Evolutionary conservation across 2,113 vertebrate species (phyloP), one percentile per base, ranked within the genome.

Genomic region (Clupea harengus): DNA sequence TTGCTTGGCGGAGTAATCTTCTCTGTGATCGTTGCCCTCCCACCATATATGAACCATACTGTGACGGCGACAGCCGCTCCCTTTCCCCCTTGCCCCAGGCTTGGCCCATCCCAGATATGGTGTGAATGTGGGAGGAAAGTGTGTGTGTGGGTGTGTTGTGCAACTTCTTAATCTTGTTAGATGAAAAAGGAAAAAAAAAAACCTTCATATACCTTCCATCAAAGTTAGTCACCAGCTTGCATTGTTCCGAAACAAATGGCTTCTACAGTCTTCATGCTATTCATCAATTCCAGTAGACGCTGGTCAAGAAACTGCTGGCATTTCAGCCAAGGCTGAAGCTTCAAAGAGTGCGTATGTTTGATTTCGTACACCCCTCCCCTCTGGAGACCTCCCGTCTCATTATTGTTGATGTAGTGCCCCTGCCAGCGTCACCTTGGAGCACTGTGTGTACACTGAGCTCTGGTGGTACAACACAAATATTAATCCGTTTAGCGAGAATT

Each of bases 1-100:
- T 45, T 20, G 8, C 28, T 44, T 25, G 9, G 28, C 1, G 10
- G 15, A 22, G 45, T 75, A 84, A 81, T 87, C 75, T 75, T 81
- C 50, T 87, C 20, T 25, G 9, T 47, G 45, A 22, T 60, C 4
- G 28, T 54, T 17, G 54, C 22, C 45, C 75, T 45, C 50, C 46
- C 46, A 84, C 82, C 85, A 82, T 81, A 72, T 88, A 82, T 83
- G 50, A 72, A 18, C 45, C 46, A 72, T 54, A 47, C 54, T 72
- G 25, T 39, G 50, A 28, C 17, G 13, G 28, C 7, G 10, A 4
- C 44, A 44, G 13, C 22, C 10, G 13, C 15, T 50, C 44, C 11
- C 15, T 20, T 83, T 1, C 49, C 32, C 10, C 11, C 44, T 83
- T 1, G 39, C 32, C 10, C 11, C 44, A 22, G 32, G 20, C 6